phyloP scores from a whole-genome alignment of 2,113 vertebrate genomes.

The Motacilla alba region DNA sequence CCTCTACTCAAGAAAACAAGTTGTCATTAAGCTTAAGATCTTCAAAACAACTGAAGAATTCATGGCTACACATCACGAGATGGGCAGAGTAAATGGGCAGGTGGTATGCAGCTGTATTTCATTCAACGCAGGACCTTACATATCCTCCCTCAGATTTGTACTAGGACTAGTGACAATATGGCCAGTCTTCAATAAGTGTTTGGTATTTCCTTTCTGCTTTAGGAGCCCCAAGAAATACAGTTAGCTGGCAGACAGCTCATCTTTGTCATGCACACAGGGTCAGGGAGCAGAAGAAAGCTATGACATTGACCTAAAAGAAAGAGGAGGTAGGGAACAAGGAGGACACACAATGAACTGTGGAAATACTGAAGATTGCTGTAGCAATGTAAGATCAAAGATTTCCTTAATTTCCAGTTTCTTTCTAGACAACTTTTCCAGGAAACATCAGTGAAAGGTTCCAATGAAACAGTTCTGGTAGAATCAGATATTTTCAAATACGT shows the following conservation, averaged over 20 bases:
- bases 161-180: not conserved
- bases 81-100: constrained; percentile 37
- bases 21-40: constrained; percentile 67
- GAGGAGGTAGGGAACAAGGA: not conserved
- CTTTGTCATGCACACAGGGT: not conserved
- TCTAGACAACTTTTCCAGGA: not conserved
- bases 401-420: not conserved
- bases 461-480: not conserved
- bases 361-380: not conserved
- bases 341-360: not conserved
- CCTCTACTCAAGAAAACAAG: constrained; percentile 37
- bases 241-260: not conserved
- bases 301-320: not conserved
- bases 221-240: not conserved
- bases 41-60: constrained; percentile 59
- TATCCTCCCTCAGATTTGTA: not conserved
- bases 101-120: constrained; percentile 53
- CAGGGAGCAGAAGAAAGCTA: not conserved
- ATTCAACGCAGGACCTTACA: not conserved
- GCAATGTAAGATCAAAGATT: not conserved
- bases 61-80: constrained; percentile 25
- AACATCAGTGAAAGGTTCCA: not conserved
- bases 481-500: not conserved
- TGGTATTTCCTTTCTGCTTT: constrained; percentile 7
- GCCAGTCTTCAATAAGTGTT: not conserved